phyloP scores from a whole-genome alignment of 2,113 vertebrate genomes.

The Hymenochirus boettgeri region DNA sequence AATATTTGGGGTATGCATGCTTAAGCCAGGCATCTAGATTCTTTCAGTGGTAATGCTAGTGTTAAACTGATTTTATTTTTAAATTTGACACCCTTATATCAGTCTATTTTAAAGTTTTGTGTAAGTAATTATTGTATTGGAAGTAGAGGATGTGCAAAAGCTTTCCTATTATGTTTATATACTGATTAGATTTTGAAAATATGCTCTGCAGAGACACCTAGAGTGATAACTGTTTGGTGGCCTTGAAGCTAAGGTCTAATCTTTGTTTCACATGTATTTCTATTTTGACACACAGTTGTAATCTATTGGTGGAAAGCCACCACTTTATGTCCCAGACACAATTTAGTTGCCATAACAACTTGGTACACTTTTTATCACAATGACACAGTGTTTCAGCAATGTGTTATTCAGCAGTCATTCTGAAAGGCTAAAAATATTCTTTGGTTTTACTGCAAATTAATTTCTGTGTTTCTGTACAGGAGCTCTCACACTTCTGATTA shows the following conservation, averaged over 20 bases:
- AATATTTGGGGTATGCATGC: too few species aligned
- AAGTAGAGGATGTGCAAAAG: too few species aligned
- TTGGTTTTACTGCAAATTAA: constrained; percentile 19
- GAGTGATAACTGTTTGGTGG: not conserved
- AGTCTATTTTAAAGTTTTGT: too few species aligned
- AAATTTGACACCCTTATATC: too few species aligned
- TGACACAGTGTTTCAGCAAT: constrained; percentile 11
- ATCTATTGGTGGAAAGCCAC: constrained; percentile 16
- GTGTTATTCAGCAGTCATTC: constrained; percentile 25
- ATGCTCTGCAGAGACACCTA: not conserved
- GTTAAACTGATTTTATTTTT: too few species aligned
- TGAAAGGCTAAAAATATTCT: constrained; percentile 29
- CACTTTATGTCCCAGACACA: constrained; percentile 30
- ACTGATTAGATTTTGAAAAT: too few species aligned
- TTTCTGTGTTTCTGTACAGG: constrained; percentile 13
- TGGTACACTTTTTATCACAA: constrained; percentile 9
- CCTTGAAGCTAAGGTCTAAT: not conserved
- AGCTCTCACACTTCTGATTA: constrained; percentile 18
- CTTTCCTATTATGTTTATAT: too few species aligned
- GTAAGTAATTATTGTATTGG: too few species aligned
- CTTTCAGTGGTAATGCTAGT: too few species aligned
- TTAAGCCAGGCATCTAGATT: too few species aligned
- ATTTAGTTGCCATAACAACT: constrained; percentile 40
- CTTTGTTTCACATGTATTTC: constrained; percentile 29
- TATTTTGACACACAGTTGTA: constrained; percentile 17